phyloP scores from a whole-genome alignment of 2,113 vertebrate genomes.

The Phalacrocorax pelagicus region DNA sequence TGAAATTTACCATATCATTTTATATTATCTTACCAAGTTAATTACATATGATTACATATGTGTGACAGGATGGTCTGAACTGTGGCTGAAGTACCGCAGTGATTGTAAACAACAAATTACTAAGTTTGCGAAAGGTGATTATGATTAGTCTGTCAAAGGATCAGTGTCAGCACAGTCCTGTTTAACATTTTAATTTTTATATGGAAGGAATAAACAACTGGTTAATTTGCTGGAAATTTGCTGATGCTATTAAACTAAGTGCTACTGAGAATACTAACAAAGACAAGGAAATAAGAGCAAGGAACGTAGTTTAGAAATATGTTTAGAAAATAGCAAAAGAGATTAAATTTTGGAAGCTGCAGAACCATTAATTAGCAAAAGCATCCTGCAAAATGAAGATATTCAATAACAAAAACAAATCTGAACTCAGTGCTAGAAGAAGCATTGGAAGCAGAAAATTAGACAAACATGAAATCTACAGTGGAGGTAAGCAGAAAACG shows the following conservation, averaged over 20 bases:
- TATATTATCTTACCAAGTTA: not conserved
- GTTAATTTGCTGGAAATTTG: constrained; percentile 27
- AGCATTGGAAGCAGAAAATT: constrained; percentile 2
- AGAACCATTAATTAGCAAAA: not conserved
- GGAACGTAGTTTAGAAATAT: not conserved
- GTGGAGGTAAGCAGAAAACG: not conserved
- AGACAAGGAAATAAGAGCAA: not conserved
- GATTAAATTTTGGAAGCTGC: not conserved
- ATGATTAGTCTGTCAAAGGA: not conserved
- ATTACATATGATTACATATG: constrained; percentile 15
- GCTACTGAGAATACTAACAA: not conserved
- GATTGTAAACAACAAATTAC: not conserved
- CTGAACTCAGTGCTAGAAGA: not conserved
- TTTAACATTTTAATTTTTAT: constrained; percentile 32
- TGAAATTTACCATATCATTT: constrained; percentile 11
- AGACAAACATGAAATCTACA: not conserved
- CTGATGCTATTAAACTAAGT: not conserved
- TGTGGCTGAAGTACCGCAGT: not conserved
- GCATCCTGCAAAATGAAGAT: constrained; percentile 1
- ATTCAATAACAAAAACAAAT: not conserved
- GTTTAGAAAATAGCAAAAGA: constrained; percentile 20
- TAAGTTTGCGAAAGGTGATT: constrained; percentile 7
- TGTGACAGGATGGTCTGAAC: not conserved
- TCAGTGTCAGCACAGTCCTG: not conserved
- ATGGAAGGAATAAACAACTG: constrained; percentile 15